Evolutionary conservation across 2,113 vertebrate species (phyloP).

Genomic region (Arvicanthis niloticus): DNA sequence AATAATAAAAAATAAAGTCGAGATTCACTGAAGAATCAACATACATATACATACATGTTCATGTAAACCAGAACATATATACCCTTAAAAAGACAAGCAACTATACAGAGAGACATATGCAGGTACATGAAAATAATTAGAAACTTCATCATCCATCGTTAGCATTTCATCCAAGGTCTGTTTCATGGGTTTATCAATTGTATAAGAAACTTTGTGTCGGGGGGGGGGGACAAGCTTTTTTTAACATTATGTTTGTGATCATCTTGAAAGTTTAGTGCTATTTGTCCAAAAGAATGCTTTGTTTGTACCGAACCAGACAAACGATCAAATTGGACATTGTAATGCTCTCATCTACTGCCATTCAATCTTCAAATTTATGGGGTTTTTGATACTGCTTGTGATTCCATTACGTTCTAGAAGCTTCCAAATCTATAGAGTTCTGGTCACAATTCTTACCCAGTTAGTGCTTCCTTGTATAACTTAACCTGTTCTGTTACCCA

Average conservation of each 20-base stretch:
- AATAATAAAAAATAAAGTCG: not conserved
- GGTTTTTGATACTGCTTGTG: not conserved
- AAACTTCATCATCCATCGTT: not conserved
- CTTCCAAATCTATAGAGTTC: not conserved
- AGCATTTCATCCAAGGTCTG: not conserved
- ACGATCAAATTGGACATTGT: not conserved
- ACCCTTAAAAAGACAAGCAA: not conserved
- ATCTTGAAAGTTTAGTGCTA: not conserved
- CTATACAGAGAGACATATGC: not conserved
- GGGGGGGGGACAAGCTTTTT: not conserved
- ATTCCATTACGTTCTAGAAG: not conserved
- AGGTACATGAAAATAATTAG: not conserved
- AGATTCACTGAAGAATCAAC: not conserved
- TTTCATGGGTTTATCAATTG: not conserved
- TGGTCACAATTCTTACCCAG: not conserved
- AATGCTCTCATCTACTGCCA: not conserved
- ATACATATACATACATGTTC: not conserved
- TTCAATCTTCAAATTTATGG: not conserved
- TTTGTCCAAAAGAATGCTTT: not conserved
- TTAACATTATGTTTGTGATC: not conserved
- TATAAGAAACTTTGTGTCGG: rapidly evolving
- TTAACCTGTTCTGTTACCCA: not conserved
- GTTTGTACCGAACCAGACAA: not conserved
- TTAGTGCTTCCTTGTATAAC: not conserved
- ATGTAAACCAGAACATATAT: no score